Percentiles rank a stretch among this genome's conserved stretches.
phyloP scores from a whole-genome alignment of 2,888 invertebrate genomes.

The Thyatira batis region DNA sequence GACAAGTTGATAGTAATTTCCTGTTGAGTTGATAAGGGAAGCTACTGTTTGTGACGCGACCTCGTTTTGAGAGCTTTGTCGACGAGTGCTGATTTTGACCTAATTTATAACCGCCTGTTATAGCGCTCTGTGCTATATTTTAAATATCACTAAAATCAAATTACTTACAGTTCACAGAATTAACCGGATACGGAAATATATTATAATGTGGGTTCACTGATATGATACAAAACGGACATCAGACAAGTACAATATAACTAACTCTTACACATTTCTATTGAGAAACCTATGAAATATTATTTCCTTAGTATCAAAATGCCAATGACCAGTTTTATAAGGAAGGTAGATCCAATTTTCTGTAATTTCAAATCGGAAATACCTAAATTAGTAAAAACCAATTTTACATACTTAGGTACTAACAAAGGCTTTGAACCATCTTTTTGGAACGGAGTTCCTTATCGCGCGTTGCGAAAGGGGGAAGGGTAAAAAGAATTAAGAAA shows the following conservation, averaged over 20 bases:
- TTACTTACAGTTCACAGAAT: slow-evolving; percentile 31
- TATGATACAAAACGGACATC: background rate
- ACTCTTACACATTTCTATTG: background rate
- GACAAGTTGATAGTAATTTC: slow-evolving; percentile 78
- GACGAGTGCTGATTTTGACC: slow-evolving; percentile 79
- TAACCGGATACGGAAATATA: slow-evolving; percentile 32
- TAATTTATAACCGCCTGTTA: slow-evolving; percentile 55
- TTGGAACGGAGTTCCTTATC: too few species aligned
- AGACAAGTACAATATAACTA: background rate
- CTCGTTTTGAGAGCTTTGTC: slow-evolving; percentile 75
- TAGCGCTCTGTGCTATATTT: slow-evolving; percentile 43
- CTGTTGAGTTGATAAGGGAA: slow-evolving; percentile 69
- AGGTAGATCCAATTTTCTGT: too few species aligned
- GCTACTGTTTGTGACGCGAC: slow-evolving; percentile 67
- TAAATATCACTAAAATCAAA: slow-evolving; percentile 26
- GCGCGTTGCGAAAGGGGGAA: too few species aligned
- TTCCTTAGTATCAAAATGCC: too few species aligned
- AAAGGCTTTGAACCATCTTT: too few species aligned
- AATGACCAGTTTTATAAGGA: too few species aligned
- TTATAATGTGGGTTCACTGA: slow-evolving; percentile 3
- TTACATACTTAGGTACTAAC: too few species aligned
- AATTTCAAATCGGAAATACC: too few species aligned
- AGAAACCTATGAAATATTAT: too few species aligned
- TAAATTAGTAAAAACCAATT: too few species aligned
- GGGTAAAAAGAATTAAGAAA: too few species aligned